A percentile compares a stretch with the other conserved stretches of the same genome.
phyloP scores from a whole-genome alignment of 2,888 invertebrate species.

The Trachelus iudaicus region DNA sequence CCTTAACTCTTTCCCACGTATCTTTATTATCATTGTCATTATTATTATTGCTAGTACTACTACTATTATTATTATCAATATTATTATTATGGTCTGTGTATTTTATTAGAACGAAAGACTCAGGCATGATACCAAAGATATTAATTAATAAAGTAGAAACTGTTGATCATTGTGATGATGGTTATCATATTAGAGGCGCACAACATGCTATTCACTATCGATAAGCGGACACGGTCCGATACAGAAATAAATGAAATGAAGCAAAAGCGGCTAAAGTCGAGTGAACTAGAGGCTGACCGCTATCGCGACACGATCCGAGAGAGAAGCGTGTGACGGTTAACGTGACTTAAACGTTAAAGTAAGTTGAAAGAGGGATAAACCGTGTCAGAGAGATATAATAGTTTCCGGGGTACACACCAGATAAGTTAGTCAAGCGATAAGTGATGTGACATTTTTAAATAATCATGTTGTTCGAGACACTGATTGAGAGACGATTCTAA shows the following conservation, averaged over 20 bases:
- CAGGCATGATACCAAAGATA: conserved; percentile 65
- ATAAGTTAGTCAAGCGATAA: not conserved
- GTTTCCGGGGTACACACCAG: not conserved
- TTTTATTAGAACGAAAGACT: conserved; percentile 50
- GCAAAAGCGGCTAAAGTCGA: not conserved
- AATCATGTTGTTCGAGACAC: conserved; percentile 38
- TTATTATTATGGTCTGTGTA: conserved; percentile 2
- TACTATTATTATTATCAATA: not conserved
- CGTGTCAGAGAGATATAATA: not conserved
- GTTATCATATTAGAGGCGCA: conserved; percentile 51
- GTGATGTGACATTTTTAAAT: conserved; percentile 41
- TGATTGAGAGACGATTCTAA: conserved; percentile 37
- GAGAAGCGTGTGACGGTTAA: not conserved
- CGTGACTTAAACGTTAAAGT: not conserved
- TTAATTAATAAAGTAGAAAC: conserved; percentile 52
- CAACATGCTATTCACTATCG: conserved; percentile 46
- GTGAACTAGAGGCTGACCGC: not conserved
- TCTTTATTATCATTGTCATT: not conserved
- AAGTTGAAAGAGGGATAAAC: not conserved
- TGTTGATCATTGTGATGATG: conserved; percentile 57
- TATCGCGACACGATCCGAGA: not conserved
- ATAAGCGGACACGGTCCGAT: conserved; percentile 2
- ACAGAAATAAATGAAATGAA: too few relatives aligned
- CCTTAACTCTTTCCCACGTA: not conserved
- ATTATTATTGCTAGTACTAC: too few relatives aligned